Evolutionary conservation across 1,140 invertebrate genomes (phyloP), one percentile per base, ranked within the genome.

Genomic region (Zaprionus nigranus): DNA sequence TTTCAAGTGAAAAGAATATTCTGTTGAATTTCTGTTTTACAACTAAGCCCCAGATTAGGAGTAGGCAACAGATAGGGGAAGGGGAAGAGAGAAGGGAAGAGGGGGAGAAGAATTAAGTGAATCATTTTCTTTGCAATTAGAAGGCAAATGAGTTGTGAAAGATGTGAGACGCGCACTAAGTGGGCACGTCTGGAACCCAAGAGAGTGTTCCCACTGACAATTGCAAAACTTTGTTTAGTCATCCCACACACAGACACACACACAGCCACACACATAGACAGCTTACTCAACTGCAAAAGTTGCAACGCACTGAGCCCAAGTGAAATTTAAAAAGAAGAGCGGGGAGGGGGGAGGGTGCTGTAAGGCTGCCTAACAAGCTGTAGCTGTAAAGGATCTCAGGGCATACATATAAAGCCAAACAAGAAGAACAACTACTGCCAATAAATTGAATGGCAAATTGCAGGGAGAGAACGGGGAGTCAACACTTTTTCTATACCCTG

Each of bases 191-290:
- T 22, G 51, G 63, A 15, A n/a, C 54, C 54, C 40, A 15, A 17
- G 51, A 65, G 56, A 65, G 53, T 65, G 38, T 22, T 20, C n/a
- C 17, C 62, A 65, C 69, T 66, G 34, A 59, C 54, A 72, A 72
- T 65, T 59, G 54, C 22, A 72, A 65, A 71, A 66, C 51, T 66
- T 66, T 66, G 53, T 53, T 57, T 30, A 38, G 49, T 22, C 30
- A 22, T 7, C 43, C 20, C 53, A 68, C 22, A 51, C 57, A 51
- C 30, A 53, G 22, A 60, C 9, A 12, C 5, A 4, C n/a, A n/a
- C n/a, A n/a, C n/a, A n/a, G n/a, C n/a, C n/a, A 17, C 22, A 26
- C 15, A 68, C 26, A 51, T 15, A 26, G 11, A 38, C 15, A 34
- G 24, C 43, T 22, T 49, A 28, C 12, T 28, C 43, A 56, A 60